Evolutionary conservation across 2,113 vertebrate species (phyloP).

Genomic region (Stegostoma tigrinum): DNA sequence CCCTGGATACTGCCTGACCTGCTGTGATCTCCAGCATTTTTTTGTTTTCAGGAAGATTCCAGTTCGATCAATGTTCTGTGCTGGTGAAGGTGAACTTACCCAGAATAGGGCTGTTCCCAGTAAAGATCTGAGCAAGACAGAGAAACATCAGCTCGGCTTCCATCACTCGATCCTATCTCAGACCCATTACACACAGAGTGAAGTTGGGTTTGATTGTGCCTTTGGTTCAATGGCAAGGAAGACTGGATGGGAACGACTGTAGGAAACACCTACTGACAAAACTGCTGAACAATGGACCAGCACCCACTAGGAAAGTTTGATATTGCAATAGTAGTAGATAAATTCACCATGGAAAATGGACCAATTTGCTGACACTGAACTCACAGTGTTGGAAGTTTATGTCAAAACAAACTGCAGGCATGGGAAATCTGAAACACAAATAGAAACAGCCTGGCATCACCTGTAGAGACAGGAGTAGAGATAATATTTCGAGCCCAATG

Average conservation of each 20-base stretch:
- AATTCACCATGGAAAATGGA: not conserved
- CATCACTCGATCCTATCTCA: not conserved
- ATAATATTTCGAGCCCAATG: no score
- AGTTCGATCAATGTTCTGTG: not conserved
- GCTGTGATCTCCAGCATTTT: no score
- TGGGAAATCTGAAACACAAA: no score
- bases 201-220: not conserved
- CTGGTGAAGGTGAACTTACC: not conserved
- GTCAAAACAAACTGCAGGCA: not conserved
- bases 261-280: not conserved
- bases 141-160: not conserved
- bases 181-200: no score
- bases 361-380: not conserved
- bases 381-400: not conserved
- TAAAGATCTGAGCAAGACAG: not conserved
- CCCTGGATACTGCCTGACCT: no score
- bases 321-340: not conserved
- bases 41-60: not conserved
- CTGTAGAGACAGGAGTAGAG: no score
- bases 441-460: no score
- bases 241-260: not conserved
- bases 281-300: not conserved
- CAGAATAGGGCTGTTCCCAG: not conserved
- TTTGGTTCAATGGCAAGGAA: not conserved
- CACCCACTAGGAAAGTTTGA: not conserved